Percentiles rank a stretch among this genome's conserved stretches.
These are phyloP conservation scores for Aphis craccivora DNA, from an alignment of 1,140 invertebrate species.

Conservation along the genomic window DNA sequence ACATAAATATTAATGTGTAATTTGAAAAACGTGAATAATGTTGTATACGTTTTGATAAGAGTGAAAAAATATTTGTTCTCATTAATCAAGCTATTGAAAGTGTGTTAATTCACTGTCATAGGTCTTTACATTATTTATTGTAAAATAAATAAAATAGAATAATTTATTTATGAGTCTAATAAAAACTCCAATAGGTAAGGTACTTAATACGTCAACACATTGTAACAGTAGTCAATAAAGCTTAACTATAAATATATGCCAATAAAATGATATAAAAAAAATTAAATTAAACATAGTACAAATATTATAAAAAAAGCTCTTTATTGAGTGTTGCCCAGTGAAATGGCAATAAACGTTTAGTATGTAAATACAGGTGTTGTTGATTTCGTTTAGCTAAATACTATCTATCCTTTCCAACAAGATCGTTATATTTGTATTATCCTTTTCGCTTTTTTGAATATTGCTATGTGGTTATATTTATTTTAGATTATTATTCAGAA, in stretches of 20 bases:
- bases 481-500: background rate
- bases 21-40: background rate
- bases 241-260: background rate
- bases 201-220: background rate
- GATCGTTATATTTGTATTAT: background rate
- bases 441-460: background rate
- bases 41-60: background rate
- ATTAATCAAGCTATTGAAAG: background rate
- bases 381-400: background rate
- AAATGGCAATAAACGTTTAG: background rate
- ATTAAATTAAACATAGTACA: background rate
- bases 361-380: background rate
- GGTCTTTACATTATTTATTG: background rate
- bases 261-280: background rate
- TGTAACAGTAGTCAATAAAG: background rate
- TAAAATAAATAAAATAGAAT: background rate
- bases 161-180: background rate
- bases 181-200: background rate
- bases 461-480: background rate
- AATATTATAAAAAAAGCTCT: background rate
- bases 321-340: background rate
- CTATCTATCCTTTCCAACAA: background rate
- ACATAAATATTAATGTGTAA: background rate
- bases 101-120: background rate
- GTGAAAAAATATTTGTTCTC: background rate